phyloP scores from a whole-genome alignment of 2,888 invertebrate genomes.

The Panzeria rudis region DNA sequence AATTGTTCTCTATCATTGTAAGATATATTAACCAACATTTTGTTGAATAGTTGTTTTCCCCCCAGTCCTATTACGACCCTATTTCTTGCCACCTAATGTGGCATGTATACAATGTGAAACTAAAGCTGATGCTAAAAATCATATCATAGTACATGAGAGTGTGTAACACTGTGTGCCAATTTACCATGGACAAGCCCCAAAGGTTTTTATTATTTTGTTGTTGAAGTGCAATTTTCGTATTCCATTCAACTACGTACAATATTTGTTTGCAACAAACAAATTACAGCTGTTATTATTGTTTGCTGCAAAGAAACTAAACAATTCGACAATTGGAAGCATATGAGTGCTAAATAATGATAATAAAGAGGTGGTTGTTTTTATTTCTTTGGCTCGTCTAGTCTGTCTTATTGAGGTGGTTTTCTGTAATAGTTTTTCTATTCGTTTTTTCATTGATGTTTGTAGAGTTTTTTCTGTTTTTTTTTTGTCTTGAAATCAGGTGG shows the following conservation, averaged over 20 bases:
- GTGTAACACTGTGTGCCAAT: conserved; percentile 13
- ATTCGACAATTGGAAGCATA: conserved; percentile 59
- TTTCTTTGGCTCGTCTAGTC: conserved; percentile 39
- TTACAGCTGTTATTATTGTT: conserved; percentile 70
- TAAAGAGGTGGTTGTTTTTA: conserved; percentile 50
- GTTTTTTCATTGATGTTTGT: conserved; percentile 26
- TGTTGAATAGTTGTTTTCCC: conserved; percentile 26
- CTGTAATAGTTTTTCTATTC: background rate
- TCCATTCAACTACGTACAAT: conserved; percentile 31
- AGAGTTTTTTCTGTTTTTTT: conserved; percentile 47
- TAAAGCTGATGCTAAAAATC: conserved; percentile 36
- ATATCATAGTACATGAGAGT: conserved; percentile 6
- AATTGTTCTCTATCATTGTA: conserved; percentile 24
- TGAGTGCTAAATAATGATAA: conserved; percentile 54
- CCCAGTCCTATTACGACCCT: conserved; percentile 57
- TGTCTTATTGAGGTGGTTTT: conserved; percentile 30
- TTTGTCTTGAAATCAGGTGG: conserved; percentile 68
- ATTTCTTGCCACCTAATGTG: conserved; percentile 57
- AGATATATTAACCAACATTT: conserved; percentile 68
- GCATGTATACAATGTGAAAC: conserved; percentile 29
- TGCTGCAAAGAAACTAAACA: conserved; percentile 45
- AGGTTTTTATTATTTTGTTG: conserved; percentile 55
- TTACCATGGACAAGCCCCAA: conserved; percentile 68
- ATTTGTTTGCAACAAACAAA: conserved; percentile 71
- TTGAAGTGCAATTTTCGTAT: conserved; percentile 54